Conservation (phyloP, 2,797 vertebrate species). For the Bufotes viridis region DNA sequence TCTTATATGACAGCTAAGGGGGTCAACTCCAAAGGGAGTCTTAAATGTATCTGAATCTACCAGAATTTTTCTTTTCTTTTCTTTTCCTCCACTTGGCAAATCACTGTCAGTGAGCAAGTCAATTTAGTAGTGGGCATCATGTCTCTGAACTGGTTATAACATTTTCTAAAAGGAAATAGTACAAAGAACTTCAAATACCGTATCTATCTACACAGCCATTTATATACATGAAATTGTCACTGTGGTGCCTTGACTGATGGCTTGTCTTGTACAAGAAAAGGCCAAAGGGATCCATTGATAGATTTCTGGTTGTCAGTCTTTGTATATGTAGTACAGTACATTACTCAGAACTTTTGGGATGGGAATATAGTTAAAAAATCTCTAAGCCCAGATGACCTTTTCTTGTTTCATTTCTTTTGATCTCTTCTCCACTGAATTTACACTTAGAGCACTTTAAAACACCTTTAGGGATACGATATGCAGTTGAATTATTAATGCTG, state of each 20-base stretch:
- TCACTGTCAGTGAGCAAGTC: background rate
- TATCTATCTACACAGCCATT: background rate
- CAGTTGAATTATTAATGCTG: constrained; percentile 29
- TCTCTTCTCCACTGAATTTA: constrained; percentile 1
- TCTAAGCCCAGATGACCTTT: constrained; percentile 12
- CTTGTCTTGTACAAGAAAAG: constrained; percentile 2
- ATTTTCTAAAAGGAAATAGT: background rate
- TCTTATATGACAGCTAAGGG: background rate
- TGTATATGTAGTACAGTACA: background rate
- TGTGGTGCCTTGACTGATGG: background rate
- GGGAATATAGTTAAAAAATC: background rate
- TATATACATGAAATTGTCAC: background rate
- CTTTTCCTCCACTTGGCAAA: background rate
- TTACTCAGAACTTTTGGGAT: background rate
- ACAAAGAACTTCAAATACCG: background rate
- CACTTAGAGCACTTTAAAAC: constrained; percentile 9
- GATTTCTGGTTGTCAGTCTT: constrained; percentile 23
- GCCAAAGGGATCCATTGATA: background rate
- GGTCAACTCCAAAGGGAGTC: background rate
- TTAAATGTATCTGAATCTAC: background rate
- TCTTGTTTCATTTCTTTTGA: constrained; percentile 16
- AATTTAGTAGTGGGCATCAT: background rate
- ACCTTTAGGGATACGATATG: constrained; percentile 15
- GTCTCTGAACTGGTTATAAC: background rate
- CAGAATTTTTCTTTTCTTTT: background rate